Conservation (phyloP, 2,113 vertebrate species). For the Grantiella picta region DNA sequence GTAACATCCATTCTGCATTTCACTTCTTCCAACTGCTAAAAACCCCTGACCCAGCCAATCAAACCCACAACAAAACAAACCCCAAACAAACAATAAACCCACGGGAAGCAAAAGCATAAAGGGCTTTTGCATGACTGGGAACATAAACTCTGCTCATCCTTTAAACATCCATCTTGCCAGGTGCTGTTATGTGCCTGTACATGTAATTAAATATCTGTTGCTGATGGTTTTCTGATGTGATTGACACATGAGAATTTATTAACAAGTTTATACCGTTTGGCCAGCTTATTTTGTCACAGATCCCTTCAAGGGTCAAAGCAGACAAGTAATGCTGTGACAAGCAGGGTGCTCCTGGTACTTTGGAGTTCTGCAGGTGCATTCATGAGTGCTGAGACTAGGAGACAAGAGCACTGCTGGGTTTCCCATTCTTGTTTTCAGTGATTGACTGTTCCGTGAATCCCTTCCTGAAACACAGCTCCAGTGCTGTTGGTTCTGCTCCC, state of each 20-base stretch:
- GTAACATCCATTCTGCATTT: background rate
- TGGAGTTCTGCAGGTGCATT: background rate
- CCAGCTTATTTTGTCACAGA: background rate
- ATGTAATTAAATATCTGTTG: background rate
- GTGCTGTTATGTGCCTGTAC: background rate
- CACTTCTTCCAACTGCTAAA: background rate
- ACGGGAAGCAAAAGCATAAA: background rate
- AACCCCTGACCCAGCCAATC: background rate
- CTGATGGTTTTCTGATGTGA: background rate
- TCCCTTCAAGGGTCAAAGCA: background rate
- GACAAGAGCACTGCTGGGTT: background rate
- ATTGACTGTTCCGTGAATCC: background rate
- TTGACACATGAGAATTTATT: background rate
- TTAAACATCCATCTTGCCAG: background rate
- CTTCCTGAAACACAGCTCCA: background rate
- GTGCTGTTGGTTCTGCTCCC: fast-evolving
- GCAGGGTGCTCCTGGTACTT: background rate
- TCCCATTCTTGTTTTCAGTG: background rate
- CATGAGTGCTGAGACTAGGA: background rate
- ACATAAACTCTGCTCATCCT: background rate
- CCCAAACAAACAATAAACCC: background rate
- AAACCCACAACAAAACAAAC: background rate
- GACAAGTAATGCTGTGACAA: background rate
- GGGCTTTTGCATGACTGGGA: background rate
- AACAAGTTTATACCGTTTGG: fast-evolving